Evolutionary conservation across 2,888 invertebrate genomes (phyloP), one percentile per base, ranked within the genome.

Genomic region (Coelopa pilipes): DNA sequence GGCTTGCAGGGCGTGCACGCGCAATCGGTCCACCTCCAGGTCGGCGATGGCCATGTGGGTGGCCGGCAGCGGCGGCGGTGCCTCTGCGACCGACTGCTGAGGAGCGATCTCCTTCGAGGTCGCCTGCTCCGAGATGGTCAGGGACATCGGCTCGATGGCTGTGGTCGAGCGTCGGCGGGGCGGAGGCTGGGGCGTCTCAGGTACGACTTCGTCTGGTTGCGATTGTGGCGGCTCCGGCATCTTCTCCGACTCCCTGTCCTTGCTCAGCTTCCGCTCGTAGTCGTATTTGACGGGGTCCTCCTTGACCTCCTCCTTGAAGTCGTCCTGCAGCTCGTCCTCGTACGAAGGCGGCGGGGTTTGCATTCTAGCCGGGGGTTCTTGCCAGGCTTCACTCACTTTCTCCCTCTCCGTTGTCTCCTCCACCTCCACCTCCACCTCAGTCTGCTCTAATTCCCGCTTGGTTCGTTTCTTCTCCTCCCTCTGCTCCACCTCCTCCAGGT

Each of bases 1-100:
- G 0, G 95, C 94, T 84, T 94, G 92, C 59, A 95, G 87, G 80
- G 94, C 94, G 74, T 92, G 92, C 0, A 95, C 95, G 77, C 92
- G 93, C 21, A 96, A 85, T 68, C 92, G 90, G 73, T 94, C 94
- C 0, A 96, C 95, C 82, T 94, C 93, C 75, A 95, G 89, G 83
- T 95, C 94, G 45, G 89, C 89, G 0, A 95, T 91, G 21, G 89
- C 89, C 1, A 95, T 91, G 34, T 77, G 85, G 1, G 77, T 77
- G 1, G 85, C 81, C 7, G 81, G 57, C 24, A 79, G 80, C 7
- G 77, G 59, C n/a, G 75, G 62, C n/a, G 75, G 73, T 49, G 79
- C 73, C 57, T 77, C 70, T 70, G 70, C 68, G 1, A 74, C 9
- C 55, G 81, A 69, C 34, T 77, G 74, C 24, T 74, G 55, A 21